A percentile compares a stretch with the other conserved stretches of the same genome.
These are phyloP conservation scores for Heterodera filipjevi DNA, from an alignment of 2,888 invertebrate species.

Conservation along the genomic window DNA sequence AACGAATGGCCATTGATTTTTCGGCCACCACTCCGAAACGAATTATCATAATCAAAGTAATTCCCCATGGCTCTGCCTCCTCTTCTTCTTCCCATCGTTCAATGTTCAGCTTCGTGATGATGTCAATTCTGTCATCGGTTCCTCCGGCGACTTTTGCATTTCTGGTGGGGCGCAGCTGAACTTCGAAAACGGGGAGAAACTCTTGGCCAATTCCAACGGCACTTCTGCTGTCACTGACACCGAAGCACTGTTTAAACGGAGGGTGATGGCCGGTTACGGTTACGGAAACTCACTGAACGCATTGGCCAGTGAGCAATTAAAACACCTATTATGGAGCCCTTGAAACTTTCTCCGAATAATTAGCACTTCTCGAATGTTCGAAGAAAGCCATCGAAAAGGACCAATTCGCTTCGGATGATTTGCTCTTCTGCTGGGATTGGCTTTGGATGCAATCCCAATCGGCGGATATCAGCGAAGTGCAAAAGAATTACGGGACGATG, in stretches of 20 bases:
- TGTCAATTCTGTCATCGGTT: constrained; percentile 13
- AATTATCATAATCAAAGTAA: constrained; percentile 28
- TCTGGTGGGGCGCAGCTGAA: constrained; percentile 8
- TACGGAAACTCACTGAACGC: constrained; percentile 35
- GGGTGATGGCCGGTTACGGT: constrained; percentile 28
- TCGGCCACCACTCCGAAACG: constrained; percentile 6
- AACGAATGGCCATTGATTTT: background rate
- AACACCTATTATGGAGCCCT: background rate
- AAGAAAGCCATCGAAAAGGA: constrained; percentile 32
- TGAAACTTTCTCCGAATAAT: background rate
- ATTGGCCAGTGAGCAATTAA: constrained; percentile 20
- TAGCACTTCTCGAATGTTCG: constrained; percentile 32
- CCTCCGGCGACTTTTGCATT: constrained; percentile 29
- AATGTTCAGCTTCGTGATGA: constrained; percentile 29
- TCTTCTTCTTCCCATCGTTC: background rate
- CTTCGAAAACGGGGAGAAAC: constrained; percentile 10
- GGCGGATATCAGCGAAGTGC: constrained; percentile 21
- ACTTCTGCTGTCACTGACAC: background rate
- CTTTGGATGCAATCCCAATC: constrained; percentile 31
- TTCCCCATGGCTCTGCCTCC: background rate
- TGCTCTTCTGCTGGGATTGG: constrained; percentile 36
- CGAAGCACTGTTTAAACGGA: background rate
- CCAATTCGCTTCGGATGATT: constrained; percentile 25
- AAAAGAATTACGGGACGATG: constrained; percentile 24
- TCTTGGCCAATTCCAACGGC: background rate